Percentiles rank a stretch among this genome's conserved stretches.
phyloP scores from a whole-genome alignment of 2,113 vertebrate species.

The Solea senegalensis region DNA sequence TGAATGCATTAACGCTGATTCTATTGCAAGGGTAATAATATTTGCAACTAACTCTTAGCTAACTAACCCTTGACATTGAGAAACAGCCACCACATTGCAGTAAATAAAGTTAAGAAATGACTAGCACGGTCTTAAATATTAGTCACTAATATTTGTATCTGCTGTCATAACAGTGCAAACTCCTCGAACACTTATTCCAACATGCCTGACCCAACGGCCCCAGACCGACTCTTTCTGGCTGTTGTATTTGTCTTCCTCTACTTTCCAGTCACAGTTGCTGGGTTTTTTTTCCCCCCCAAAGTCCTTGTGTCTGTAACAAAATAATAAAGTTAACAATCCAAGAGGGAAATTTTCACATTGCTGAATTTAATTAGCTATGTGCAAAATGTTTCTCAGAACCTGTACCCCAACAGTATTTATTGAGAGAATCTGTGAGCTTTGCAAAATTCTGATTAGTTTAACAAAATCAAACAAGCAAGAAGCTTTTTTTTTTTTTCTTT shows the following conservation, averaged over 20 bases:
- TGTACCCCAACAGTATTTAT: conserved; percentile 23
- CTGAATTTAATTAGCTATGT: conserved; percentile 41
- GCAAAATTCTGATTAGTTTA: conserved; percentile 18
- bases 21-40: too few species aligned
- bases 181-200: neutral
- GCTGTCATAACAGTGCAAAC: neutral
- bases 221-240: neutral
- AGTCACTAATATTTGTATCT: neutral
- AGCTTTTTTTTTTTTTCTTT: conserved; percentile 7
- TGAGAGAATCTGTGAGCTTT: neutral
- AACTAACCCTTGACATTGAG: too few species aligned
- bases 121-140: neutral
- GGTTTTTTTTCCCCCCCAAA: neutral
- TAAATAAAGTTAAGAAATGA: neutral
- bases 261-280: neutral
- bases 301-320: neutral
- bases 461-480: conserved; percentile 25
- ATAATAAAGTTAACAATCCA: conserved; percentile 8
- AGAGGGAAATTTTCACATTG: conserved; percentile 26
- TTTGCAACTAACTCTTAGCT: too few species aligned
- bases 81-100: neutral
- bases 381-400: conserved; percentile 11
- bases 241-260: neutral
- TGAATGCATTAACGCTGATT: too few species aligned
- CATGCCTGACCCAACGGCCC: neutral